Evolutionary conservation across 2,113 vertebrate genomes (phyloP).

Genomic region (Dermatemys mawii): DNA sequence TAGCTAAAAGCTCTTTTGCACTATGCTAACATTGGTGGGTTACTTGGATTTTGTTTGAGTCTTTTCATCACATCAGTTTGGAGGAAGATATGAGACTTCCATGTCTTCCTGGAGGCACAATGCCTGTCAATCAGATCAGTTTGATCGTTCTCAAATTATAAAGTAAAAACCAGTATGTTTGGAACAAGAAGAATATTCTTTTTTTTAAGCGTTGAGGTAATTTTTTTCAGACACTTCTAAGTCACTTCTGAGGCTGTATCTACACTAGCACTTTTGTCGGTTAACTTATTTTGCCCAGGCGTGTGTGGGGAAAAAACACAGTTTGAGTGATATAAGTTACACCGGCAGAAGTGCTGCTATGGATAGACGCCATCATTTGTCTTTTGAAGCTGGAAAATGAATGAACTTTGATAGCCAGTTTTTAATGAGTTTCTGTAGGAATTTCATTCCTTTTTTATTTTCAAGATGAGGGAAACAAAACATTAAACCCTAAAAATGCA

Average conservation of each 20-base stretch:
- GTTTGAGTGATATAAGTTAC: too few species aligned
- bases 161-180: not conserved
- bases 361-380: not conserved
- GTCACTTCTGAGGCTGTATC: not conserved
- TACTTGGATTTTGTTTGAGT: not conserved
- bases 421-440: slow-evolving; percentile 13
- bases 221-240: not conserved
- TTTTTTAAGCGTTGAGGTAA: not conserved
- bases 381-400: slow-evolving; percentile 14
- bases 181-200: not conserved
- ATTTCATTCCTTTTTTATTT: not conserved
- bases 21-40: not conserved
- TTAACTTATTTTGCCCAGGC: too few species aligned
- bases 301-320: too few species aligned
- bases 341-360: too few species aligned
- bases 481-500: not conserved
- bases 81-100: not conserved
- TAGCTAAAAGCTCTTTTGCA: not conserved
- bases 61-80: not conserved
- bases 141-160: not conserved
- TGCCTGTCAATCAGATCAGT: not conserved
- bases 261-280: too few species aligned
- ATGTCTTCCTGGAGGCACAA: not conserved
- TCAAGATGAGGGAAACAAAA: not conserved
- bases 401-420: not conserved